Base-by-base conservation (phyloP, 2,113 vertebrate species). In the Castor canadensis region DNA sequence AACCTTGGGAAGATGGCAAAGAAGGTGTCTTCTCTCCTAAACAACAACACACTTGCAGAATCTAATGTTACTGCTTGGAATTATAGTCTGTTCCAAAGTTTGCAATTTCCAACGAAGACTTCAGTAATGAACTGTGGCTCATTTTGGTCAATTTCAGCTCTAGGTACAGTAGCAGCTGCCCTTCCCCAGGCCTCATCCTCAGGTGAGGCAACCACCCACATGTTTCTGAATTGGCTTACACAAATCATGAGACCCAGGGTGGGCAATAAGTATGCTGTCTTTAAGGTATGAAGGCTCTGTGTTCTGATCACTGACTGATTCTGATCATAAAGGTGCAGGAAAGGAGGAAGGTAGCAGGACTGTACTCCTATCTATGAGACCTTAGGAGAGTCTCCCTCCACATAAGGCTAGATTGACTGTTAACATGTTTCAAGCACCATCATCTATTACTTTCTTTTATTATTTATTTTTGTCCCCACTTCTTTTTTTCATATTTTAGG, bases 121-220 rank as follows among this genome's bases (percentile, higher is more conserved):
- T 85, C 8, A n/a, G 15, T 35, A 64, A 9, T 73, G 49, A 58
- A 24, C 54, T 9, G 3, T 35, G 28, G 35, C 62, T 56, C n/a
- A 58, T 94, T 58, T 58, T 54, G 43, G 19, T 40, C 32, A 19
- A 43, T 69, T 88, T n/a, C 5, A 49, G 28, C n/a, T n/a, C 56
- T 69, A 13, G 60, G 2, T 1, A 28, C 71, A 52, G 32, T 4
- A 24, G 8, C 40, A 45, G 9, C 16, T 67, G 24, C 38, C 6
- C 28, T 47, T 17, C 10, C 20, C 11, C 28, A 32, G n/a, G 12
- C 28, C 5, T 28, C 60, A 17, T 5, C 2, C 28, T 4, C 15
- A 26, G 11, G 35, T 4, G 6, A 40, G 8, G 15, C 16, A 52
- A 4, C 12, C 1, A 22, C 20, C 6, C 49, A 26, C 4, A 7